Evolutionary conservation across 2,888 invertebrate genomes (phyloP).

Genomic region (Lithophane ornitopus): DNA sequence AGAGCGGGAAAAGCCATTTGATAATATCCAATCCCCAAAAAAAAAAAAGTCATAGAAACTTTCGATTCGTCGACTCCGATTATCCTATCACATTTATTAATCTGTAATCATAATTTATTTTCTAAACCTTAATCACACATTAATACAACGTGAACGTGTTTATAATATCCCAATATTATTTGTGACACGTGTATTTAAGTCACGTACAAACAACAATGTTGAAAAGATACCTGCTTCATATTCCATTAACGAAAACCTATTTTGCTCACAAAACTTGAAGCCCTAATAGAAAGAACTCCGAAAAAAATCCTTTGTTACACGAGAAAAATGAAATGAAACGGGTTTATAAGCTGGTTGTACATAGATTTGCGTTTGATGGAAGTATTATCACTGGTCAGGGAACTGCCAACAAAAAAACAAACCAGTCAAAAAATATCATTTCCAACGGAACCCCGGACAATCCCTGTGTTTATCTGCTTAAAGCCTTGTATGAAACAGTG

Average conservation of each 20-base stretch:
- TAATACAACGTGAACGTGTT: neutral
- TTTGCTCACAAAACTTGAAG: constrained; percentile 3
- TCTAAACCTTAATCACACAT: too few species aligned
- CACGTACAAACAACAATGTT: constrained; percentile 15
- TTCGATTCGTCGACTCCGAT: neutral
- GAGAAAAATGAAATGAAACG: constrained; percentile 7
- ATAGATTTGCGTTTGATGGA: constrained; percentile 41
- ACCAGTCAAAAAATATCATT: constrained; percentile 68
- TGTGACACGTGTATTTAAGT: constrained; percentile 16
- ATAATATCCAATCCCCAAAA: too few species aligned
- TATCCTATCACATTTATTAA: neutral
- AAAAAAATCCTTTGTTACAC: constrained; percentile 15
- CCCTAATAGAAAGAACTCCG: constrained; percentile 37
- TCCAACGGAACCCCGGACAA: constrained; percentile 61
- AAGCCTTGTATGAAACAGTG: constrained; percentile 73
- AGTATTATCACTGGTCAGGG: constrained; percentile 46
- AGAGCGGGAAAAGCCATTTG: too few species aligned
- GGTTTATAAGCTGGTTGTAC: constrained; percentile 36
- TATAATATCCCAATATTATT: constrained; percentile 7
- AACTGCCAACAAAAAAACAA: constrained; percentile 56
- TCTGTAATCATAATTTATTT: too few species aligned
- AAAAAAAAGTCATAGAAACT: too few species aligned
- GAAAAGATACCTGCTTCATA: constrained; percentile 6
- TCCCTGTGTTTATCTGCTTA: constrained; percentile 75
- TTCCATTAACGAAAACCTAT: constrained; percentile 40